Evolutionary conservation across 2,888 invertebrate genomes (phyloP), one percentile per base, ranked within the genome.

Genomic region (Pheosia tremula): DNA sequence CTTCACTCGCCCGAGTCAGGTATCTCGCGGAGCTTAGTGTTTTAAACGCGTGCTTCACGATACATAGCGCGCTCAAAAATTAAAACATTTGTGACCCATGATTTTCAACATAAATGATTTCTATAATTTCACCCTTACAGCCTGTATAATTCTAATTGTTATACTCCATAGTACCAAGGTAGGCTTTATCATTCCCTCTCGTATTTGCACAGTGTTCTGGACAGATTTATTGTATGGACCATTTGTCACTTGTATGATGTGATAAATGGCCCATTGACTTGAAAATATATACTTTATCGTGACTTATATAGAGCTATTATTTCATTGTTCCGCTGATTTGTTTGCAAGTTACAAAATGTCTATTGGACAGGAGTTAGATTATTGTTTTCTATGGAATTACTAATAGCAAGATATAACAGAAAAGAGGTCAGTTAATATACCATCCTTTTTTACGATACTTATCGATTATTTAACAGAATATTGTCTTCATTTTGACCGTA

Each of bases 221-320:
- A 68, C 67, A 66, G 68, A 74, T 64, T 49, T 57, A 62, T 61
- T 64, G 66, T 55, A 60, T 38, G 24, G 43, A 6, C 65, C 63
- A 66, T 75, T 70, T 74, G 67, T 77, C 70, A 60, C 24, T 60
- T 39, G 37, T 36, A 45, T 61, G 60, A 56, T 56, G 56, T 71
- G 70, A 72, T 66, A 64, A 65, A 74, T 66, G 54, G 11, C 38
- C 56, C 60, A 37, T 53, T 53, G 58, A 61, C 55, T 63, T 62
- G 24, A 52, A 53, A 65, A 69, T 61, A 69, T 61, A 64, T 55
- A 55, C 55, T 55, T 38, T 39, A 10, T 57, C 56, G 56, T 56
- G 50, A 63, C 58, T 63, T 3, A 55, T 36, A 41, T 56, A 56
- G 47, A 58, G 39, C 39, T 52, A 53, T 24, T 36, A 53, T 58